Percentiles rank a stretch among this genome's conserved stretches.
These are phyloP conservation scores for Mechanitis messenoides DNA, from an alignment of 2,888 invertebrate species.

Conservation along the genomic window DNA sequence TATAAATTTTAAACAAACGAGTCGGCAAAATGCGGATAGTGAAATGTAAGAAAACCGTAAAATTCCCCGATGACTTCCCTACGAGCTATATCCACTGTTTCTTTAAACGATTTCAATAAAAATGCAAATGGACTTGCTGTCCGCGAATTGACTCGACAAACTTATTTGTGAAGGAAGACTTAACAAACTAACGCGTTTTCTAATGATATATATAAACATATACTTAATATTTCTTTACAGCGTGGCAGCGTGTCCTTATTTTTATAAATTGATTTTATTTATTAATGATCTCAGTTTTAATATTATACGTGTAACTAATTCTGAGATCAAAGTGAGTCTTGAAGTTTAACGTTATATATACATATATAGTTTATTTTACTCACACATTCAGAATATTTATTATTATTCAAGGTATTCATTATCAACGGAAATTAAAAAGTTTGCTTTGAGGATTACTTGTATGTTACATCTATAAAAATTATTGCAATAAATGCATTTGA, in stretches of 20 bases:
- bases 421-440: too few relatives aligned
- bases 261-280: too few relatives aligned
- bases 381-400: too few relatives aligned
- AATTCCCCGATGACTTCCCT: constrained; percentile 27
- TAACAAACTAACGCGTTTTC: constrained; percentile 34
- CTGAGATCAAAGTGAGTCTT: too few relatives aligned
- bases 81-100: constrained; percentile 49
- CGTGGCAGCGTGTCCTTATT: too few relatives aligned
- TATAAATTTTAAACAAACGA: constrained; percentile 12
- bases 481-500: constrained; percentile 32
- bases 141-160: constrained; percentile 52
- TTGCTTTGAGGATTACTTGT: constrained; percentile 7
- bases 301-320: too few relatives aligned
- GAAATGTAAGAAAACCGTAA: constrained; percentile 29
- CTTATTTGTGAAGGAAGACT: constrained; percentile 52
- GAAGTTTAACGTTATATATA: too few relatives aligned
- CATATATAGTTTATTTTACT: too few relatives aligned
- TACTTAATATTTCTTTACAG: too few relatives aligned
- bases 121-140: constrained; percentile 62
- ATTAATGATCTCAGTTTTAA: too few relatives aligned
- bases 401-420: too few relatives aligned
- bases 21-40: constrained; percentile 14
- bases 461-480: constrained; percentile 24
- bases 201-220: background rate
- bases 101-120: constrained; percentile 69